These are phyloP conservation scores for Orestias chungarensis DNA, from an alignment of 2,797 vertebrate species.

Conservation along the genomic window DNA sequence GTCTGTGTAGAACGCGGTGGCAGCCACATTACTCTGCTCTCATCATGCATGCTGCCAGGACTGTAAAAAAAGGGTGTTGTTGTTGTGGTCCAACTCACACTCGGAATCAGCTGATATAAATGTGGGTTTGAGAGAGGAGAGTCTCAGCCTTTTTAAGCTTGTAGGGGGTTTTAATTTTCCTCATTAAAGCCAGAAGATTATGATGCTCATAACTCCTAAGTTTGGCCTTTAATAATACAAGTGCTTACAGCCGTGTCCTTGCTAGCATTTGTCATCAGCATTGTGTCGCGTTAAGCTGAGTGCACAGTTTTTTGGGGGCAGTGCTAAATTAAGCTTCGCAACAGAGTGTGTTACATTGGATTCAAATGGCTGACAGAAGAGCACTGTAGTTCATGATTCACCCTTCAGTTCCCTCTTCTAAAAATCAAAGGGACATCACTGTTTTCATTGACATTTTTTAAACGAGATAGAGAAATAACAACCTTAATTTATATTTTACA, in stretches of 20 bases:
- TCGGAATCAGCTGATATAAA: constrained; percentile 50
- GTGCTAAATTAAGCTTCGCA: constrained; percentile 20
- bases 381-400: neutral
- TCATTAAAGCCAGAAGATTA: constrained; percentile 37
- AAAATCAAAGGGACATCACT: neutral
- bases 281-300: constrained; percentile 6
- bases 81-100: constrained; percentile 62
- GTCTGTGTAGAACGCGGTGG: constrained; percentile 51
- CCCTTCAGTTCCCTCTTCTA: neutral
- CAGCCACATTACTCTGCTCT: constrained; percentile 43
- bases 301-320: constrained; percentile 11
- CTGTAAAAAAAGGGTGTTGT: constrained; percentile 60
- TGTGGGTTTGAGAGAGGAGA: constrained; percentile 14
- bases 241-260: neutral
- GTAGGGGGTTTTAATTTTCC: constrained; percentile 13
- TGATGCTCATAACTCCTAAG: constrained; percentile 10
- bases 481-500: neutral
- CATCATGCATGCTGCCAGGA: constrained; percentile 49
- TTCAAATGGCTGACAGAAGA: constrained; percentile 1
- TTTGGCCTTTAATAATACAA: constrained; percentile 1
- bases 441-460: neutral
- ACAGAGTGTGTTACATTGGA: constrained; percentile 19
- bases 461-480: neutral
- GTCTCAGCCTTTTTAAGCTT: constrained; percentile 27
- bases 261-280: neutral